These are phyloP conservation scores for Urophycis tenuis DNA, from an alignment of 2,797 vertebrate genomes.

Conservation along the genomic window DNA sequence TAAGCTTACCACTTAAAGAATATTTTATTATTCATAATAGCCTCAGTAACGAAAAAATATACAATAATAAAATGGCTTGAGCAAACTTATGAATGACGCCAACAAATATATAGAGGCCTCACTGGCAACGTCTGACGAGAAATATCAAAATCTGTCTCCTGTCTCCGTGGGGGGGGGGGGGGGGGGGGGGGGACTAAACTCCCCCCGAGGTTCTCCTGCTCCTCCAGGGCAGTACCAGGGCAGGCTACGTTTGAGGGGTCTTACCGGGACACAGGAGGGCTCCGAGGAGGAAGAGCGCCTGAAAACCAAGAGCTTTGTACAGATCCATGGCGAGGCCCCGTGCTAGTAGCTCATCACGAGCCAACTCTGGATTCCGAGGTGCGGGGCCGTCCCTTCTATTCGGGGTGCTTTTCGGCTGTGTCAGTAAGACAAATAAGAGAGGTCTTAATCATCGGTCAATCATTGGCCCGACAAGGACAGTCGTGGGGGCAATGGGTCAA, in stretches of 20 bases:
- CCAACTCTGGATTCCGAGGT: constrained; percentile 24
- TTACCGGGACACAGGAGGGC: constrained; percentile 64
- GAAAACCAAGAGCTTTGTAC: too few relatives aligned
- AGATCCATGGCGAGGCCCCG: constrained; percentile 58
- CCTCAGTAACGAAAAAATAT: too few relatives aligned
- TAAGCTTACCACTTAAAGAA: too few relatives aligned
- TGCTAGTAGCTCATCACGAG: constrained; percentile 44
- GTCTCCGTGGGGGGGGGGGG: too few relatives aligned
- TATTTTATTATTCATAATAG: too few relatives aligned
- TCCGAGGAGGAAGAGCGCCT: constrained; percentile 54
- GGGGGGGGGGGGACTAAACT: too few relatives aligned
- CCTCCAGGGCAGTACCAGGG: not conserved
- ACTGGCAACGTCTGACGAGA: not conserved
- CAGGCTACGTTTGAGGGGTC: constrained; percentile 10
- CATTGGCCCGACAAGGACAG: constrained; percentile 67
- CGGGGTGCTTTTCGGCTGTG: constrained; percentile 37
- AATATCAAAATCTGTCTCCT: not conserved
- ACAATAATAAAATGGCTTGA: not conserved
- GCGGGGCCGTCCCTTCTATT: constrained; percentile 6
- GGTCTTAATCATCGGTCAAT: constrained; percentile 60
- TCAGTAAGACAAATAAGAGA: constrained; percentile 55
- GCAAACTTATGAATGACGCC: not conserved
- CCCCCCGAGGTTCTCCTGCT: not conserved
- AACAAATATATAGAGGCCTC: not conserved
- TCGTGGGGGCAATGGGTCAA: constrained; percentile 52